Percentiles rank a stretch among this genome's conserved stretches.
Conservation (phyloP, 2,888 invertebrate genomes). For the Anticlea derivata region DNA sequence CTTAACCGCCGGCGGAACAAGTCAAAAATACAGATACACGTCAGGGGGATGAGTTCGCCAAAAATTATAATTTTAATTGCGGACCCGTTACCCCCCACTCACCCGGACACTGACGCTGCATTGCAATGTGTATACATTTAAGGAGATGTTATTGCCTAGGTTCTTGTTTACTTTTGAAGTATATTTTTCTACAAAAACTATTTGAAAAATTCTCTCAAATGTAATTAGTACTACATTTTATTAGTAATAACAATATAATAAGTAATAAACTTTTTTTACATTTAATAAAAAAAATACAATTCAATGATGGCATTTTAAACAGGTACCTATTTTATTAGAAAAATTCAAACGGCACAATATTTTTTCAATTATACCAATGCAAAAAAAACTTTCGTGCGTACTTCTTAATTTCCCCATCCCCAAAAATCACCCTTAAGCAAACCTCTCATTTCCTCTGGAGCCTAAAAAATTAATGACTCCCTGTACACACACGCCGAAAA, state of each 20-base stretch:
- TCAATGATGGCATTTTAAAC: too few relatives aligned
- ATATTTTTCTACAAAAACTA: too few relatives aligned
- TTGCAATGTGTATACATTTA: conserved; percentile 44
- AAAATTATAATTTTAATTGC: conserved; percentile 84
- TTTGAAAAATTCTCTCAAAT: too few relatives aligned
- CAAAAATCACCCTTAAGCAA: conserved; percentile 42
- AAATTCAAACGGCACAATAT: not conserved
- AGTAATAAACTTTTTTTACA: too few relatives aligned
- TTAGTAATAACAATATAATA: too few relatives aligned
- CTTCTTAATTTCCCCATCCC: conserved; percentile 20
- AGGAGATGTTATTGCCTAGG: conserved; percentile 1
- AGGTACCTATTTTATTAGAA: too few relatives aligned
- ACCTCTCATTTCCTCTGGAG: conserved; percentile 63
- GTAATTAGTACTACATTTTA: too few relatives aligned
- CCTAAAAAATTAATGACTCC: conserved; percentile 71
- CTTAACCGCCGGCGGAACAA: conserved; percentile 62
- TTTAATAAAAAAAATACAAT: too few relatives aligned
- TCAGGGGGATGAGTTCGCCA: conserved; percentile 75
- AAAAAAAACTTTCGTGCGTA: conserved; percentile 14
- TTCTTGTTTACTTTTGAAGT: too few relatives aligned
- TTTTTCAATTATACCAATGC: not conserved
- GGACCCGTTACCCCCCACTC: conserved; percentile 51
- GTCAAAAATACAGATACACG: conserved; percentile 79
- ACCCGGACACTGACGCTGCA: conserved; percentile 47
- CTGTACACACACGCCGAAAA: conserved; percentile 68